Conservation (phyloP, 2,797 vertebrate genomes). For the Hapalemur alaotrensis region DNA sequence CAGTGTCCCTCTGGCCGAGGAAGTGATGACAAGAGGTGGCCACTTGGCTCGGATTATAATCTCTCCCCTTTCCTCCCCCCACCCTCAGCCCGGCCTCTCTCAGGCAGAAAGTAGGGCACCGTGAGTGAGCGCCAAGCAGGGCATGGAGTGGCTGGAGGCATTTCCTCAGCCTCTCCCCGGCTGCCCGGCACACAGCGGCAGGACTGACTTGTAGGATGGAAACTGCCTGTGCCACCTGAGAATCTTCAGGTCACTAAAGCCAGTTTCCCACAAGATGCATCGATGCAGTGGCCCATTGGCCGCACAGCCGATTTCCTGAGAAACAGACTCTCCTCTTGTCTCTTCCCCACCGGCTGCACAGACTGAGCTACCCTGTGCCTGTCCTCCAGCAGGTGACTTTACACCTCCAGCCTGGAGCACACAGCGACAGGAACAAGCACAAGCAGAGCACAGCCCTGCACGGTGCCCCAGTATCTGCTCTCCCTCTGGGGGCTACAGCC, state of each 20-base stretch:
- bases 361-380: neutral
- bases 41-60: neutral
- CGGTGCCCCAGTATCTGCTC: neutral
- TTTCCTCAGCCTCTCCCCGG: neutral
- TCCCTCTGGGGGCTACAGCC: neutral
- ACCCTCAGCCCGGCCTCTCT: neutral
- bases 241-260: neutral
- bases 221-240: neutral
- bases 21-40: neutral
- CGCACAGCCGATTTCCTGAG: neutral
- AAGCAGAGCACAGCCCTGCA: neutral
- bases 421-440: neutral
- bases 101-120: neutral
- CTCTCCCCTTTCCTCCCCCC: neutral
- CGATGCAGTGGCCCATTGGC: fast-evolving
- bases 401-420: neutral
- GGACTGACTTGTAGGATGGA: neutral
- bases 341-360: neutral
- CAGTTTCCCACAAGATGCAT: neutral
- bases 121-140: neutral
- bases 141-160: fast-evolving
- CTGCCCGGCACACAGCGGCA: neutral
- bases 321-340: neutral
- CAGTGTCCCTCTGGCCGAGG: neutral
- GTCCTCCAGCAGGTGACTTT: neutral